Conservation (phyloP, 2,888 invertebrate genomes). For the Camptogramma bilineatum region DNA sequence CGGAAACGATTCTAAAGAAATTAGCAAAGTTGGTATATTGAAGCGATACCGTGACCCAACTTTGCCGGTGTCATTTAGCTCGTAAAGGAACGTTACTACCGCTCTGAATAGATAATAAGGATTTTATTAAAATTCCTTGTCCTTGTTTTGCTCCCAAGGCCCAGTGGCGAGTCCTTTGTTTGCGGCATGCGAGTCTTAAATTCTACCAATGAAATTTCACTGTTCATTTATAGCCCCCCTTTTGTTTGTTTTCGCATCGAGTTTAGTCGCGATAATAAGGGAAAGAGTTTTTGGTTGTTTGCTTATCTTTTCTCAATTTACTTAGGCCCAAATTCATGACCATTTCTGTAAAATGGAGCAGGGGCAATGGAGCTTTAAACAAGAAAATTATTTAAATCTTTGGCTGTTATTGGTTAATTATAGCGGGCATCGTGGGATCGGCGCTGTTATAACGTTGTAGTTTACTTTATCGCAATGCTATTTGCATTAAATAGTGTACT, state of each 20-base stretch:
- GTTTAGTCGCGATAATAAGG: slow-evolving; percentile 52
- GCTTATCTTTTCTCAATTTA: slow-evolving; percentile 48
- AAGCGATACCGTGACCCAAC: slow-evolving; percentile 64
- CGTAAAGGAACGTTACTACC: slow-evolving; percentile 79
- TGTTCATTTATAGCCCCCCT: slow-evolving; percentile 58
- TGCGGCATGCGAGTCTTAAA: slow-evolving; percentile 68
- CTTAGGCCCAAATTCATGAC: slow-evolving; percentile 40
- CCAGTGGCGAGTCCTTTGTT: slow-evolving; percentile 68
- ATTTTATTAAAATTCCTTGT: slow-evolving; percentile 83
- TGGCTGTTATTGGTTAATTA: not conserved
- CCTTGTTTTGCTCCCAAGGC: slow-evolving; percentile 74
- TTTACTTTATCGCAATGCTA: slow-evolving; percentile 5
- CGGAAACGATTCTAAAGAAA: slow-evolving; percentile 66
- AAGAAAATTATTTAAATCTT: not conserved
- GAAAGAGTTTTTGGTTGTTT: slow-evolving; percentile 46
- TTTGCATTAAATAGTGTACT: slow-evolving; percentile 33
- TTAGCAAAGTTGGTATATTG: slow-evolving; percentile 69
- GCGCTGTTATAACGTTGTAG: not conserved
- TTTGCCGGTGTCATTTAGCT: slow-evolving; percentile 67
- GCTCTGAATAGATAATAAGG: slow-evolving; percentile 82
- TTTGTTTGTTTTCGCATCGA: slow-evolving; percentile 60
- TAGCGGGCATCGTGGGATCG: not conserved
- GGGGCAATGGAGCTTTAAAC: slow-evolving; percentile 3
- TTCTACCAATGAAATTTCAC: slow-evolving; percentile 68
- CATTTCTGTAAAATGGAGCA: slow-evolving; percentile 27